Base-by-base conservation (phyloP, 2,888 invertebrate genomes). In the Ametastegia equiseti region DNA sequence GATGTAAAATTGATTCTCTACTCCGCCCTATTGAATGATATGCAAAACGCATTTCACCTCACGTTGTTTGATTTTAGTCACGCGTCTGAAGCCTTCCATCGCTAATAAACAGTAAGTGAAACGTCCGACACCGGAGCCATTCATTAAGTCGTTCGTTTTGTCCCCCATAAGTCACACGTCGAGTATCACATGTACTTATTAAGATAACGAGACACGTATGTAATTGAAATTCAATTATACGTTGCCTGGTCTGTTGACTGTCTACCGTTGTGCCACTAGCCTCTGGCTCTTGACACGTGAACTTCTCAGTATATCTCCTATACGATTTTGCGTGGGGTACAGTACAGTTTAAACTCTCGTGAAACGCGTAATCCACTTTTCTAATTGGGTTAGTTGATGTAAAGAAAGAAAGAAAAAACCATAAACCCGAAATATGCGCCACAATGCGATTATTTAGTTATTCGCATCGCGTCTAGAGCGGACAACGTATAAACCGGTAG, bases 381-480 rank as follows among this genome's bases (percentile, higher is more conserved):
- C 11, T 36, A 54, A 75, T 54, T 75, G 45, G 54, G 75, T 83
- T 82, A 80, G 81, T 80, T 83, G 81, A 84, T 81, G 78, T 81
- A 83, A 83, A 77, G 80, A 81, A 77, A 69, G 36, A 47, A 80
- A 63, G 45, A 30, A 47, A 80, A 33, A 42, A 15, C 11, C n/a
- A 80, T 19, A 11, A 73, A 33, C 50, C 23, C 2, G 19, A 30
- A 54, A 54, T 36, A 75, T 54, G 23, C 13, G 50, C 54, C 36
- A 54, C 23, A 19, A 9, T 36, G 42, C n/a, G n/a, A n/a, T 33
- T 71, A 79, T 42, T 77, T 63, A 79, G 33, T 45, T 42, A 89
- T 87, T 85, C 86, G 85, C 87, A 54, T 86, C 85, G 87, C 84
- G 86, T n/a, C n/a, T 84, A 88, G 84, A 84, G 86, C 86, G 15